Evolutionary conservation across 1,140 invertebrate genomes (phyloP), one percentile per base, ranked within the genome.

Genomic region (Pantala flavescens): DNA sequence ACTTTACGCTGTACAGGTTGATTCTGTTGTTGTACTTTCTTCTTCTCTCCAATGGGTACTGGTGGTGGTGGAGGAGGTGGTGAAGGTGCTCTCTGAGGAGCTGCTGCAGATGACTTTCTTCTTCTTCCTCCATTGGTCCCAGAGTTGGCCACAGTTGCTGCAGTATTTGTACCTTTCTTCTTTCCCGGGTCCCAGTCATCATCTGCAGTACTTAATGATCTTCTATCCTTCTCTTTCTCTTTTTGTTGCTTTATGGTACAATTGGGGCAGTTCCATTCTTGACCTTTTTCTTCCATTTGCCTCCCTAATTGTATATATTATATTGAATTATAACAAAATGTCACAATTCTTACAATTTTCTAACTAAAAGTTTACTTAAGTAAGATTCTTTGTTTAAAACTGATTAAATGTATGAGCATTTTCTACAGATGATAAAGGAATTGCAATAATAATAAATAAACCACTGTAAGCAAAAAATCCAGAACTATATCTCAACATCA

Each of bases 221-320:
- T 63, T 12, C 49, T 3, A 49, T 75, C 49, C 81, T 79, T 71
- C 73, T 70, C 77, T 78, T 82, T 75, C 79, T 78, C 77, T 78
- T 83, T 80, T 74, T 83, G 81, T 80, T 87, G 85, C 81, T 89
- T 89, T 78, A 89, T 91, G 24, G 84, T 78, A 82, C 95, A 98
- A 78, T 91, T 91, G 0, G 94, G 91, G 84, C 96, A 98, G 74
- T 90, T 88, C 93, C 96, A 98, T 79, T 97, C 93, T 76, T 91
- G 88, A 5, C 94, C 91, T 76, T 92, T 87, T 71, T 91, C 86
- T 82, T 98, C 96, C 93, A 97, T 96, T 82, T 93, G 90, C 79
- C 92, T 88, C 19, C 89, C 88, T 84, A 73, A n/a, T 71, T 72
- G 55, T 74, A 73, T 21, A 75, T 36, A 9, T 5, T 2, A 36